phyloP scores from a whole-genome alignment of 2,113 vertebrate species.

The Caretta caretta region DNA sequence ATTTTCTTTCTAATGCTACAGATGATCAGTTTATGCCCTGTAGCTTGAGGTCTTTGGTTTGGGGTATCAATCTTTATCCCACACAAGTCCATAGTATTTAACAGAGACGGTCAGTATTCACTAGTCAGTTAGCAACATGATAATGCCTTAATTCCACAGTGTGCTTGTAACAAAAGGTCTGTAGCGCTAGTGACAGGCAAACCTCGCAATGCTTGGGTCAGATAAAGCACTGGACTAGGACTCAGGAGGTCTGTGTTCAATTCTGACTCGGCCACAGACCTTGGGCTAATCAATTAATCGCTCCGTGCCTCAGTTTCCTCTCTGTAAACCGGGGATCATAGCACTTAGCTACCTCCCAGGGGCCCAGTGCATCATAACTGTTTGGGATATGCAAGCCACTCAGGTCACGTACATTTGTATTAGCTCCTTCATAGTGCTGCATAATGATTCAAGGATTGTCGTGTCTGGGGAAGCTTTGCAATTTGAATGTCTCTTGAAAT shows the following conservation, averaged over 20 bases:
- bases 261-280: background rate
- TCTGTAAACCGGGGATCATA: background rate
- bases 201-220: background rate
- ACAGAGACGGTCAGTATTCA: background rate
- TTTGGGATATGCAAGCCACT: background rate
- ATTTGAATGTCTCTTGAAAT: fast-evolving
- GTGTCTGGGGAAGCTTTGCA: background rate
- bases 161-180: background rate
- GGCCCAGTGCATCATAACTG: background rate
- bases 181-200: background rate
- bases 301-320: background rate
- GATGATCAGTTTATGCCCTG: background rate
- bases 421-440: background rate
- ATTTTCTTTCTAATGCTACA: background rate
- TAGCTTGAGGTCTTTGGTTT: background rate
- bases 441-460: background rate
- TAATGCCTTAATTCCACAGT: background rate
- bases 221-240: background rate
- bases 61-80: background rate
- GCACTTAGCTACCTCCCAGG: background rate
- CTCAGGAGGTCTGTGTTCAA: background rate
- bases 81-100: background rate
- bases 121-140: background rate
- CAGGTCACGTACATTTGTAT: background rate
- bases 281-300: background rate